These are phyloP conservation scores for Asbolus verrucosus DNA, from an alignment of 1,140 invertebrate genomes.

Conservation along the genomic window DNA sequence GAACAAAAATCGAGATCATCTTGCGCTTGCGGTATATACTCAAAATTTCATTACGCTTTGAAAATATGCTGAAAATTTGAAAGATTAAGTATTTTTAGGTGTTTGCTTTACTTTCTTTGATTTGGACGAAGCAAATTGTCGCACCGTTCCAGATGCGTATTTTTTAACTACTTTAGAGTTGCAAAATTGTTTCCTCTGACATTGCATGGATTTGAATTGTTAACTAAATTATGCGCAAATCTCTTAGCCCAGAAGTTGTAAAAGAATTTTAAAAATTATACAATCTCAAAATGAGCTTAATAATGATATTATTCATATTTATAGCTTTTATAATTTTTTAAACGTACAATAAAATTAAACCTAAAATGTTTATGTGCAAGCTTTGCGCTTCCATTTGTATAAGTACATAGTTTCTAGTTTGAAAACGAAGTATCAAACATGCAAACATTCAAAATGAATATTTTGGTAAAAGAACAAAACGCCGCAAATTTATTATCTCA, in stretches of 20 bases:
- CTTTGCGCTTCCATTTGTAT: conserved; percentile 52
- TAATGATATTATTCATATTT: conserved; percentile 42
- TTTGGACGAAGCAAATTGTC: background rate
- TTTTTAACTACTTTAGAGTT: conserved; percentile 16
- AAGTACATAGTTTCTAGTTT: conserved; percentile 36
- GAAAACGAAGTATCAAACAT: conserved; percentile 7
- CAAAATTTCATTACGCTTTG: conserved; percentile 19
- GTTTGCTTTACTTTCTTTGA: background rate
- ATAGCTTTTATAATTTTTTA: conserved; percentile 58
- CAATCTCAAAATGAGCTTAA: conserved; percentile 57
- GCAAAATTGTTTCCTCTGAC: conserved; percentile 4
- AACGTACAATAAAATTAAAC: conserved; percentile 45
- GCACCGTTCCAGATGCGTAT: background rate
- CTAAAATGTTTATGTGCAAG: conserved; percentile 46
- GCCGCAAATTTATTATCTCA: conserved; percentile 2
- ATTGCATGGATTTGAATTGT: conserved; percentile 25
- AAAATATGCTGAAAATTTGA: conserved; percentile 24
- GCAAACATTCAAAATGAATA: conserved; percentile 29
- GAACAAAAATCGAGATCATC: conserved; percentile 10
- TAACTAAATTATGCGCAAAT: conserved; percentile 36
- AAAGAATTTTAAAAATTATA: conserved; percentile 44
- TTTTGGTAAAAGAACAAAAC: conserved; percentile 33
- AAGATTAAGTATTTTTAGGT: background rate
- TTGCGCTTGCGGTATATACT: conserved; percentile 17
- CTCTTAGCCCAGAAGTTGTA: conserved; percentile 44